phyloP scores from a whole-genome alignment of 2,113 vertebrate species.

The Syrmaticus mikado region DNA sequence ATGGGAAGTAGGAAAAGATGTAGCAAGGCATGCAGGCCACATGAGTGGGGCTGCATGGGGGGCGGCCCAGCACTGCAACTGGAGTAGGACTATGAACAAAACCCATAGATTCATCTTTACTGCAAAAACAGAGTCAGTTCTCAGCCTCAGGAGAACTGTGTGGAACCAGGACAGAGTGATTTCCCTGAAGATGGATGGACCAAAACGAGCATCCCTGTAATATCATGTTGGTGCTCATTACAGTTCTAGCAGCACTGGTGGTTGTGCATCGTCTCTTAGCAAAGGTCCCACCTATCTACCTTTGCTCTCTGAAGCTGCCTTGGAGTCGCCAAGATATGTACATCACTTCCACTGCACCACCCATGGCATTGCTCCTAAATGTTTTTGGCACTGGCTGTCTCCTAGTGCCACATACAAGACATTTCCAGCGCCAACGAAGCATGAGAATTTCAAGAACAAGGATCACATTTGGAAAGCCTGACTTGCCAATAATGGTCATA shows the following conservation, averaged over 20 bases:
- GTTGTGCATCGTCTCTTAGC: rapidly evolving
- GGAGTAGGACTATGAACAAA: not conserved
- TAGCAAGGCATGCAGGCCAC: not conserved
- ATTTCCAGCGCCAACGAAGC: not conserved
- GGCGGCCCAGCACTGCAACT: not conserved
- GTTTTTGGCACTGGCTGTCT: not conserved
- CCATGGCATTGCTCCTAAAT: not conserved
- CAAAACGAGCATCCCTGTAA: not conserved
- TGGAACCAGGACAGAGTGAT: not conserved
- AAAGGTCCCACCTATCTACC: not conserved
- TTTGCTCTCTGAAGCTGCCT: not conserved
- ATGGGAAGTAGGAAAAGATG: not conserved
- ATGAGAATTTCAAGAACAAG: not conserved
- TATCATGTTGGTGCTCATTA: rapidly evolving
- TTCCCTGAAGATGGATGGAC: not conserved
- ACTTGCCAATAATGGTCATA: not conserved
- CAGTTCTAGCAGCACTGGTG: rapidly evolving
- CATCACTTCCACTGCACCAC: too few species aligned
- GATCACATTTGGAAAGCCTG: not conserved
- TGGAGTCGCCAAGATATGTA: not conserved
- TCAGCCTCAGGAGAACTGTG: not conserved
- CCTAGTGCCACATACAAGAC: not conserved
- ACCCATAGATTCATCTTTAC: not conserved
- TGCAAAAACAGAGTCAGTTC: rapidly evolving
- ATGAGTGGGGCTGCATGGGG: not conserved